Percentiles rank a stretch among this genome's conserved stretches.
These are phyloP conservation scores for Lasius platythorax DNA, from an alignment of 2,888 invertebrate species.

Conservation along the genomic window DNA sequence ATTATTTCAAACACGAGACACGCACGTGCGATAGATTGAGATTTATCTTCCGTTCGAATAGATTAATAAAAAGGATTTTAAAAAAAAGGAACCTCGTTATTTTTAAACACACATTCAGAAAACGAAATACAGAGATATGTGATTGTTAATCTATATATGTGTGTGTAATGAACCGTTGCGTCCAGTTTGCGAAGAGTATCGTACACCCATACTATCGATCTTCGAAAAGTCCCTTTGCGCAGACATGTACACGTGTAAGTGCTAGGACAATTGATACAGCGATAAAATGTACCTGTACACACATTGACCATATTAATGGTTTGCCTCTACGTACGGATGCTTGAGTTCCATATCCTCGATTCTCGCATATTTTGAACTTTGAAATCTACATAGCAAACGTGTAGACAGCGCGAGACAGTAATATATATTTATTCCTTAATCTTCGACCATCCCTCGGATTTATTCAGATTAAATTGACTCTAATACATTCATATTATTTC, in stretches of 20 bases:
- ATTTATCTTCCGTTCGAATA: background rate
- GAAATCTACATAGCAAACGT: background rate
- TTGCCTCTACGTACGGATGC: slow-evolving; percentile 72
- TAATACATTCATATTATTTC: background rate
- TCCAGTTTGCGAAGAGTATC: slow-evolving; percentile 1
- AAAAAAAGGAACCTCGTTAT: background rate
- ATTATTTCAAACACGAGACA: background rate
- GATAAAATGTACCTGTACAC: slow-evolving; percentile 82
- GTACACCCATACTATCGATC: slow-evolving; percentile 20
- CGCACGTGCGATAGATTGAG: background rate
- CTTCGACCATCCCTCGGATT: slow-evolving; percentile 23
- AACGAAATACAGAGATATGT: background rate
- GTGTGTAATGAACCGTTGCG: background rate
- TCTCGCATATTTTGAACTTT: slow-evolving; percentile 1
- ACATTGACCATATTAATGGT: slow-evolving; percentile 78
- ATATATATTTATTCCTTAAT: slow-evolving; percentile 19
- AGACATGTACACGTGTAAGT: slow-evolving; percentile 59
- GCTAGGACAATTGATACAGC: slow-evolving; percentile 79
- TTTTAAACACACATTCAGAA: background rate
- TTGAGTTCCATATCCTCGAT: slow-evolving; percentile 29
- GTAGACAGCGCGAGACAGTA: slow-evolving; percentile 1
- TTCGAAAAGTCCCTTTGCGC: slow-evolving; percentile 31
- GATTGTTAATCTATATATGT: background rate
- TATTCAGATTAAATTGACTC: slow-evolving; percentile 1
- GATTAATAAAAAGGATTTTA: background rate